Conservation (phyloP, 2,797 vertebrate species). For the Gymnoscopelus braueri region DNA sequence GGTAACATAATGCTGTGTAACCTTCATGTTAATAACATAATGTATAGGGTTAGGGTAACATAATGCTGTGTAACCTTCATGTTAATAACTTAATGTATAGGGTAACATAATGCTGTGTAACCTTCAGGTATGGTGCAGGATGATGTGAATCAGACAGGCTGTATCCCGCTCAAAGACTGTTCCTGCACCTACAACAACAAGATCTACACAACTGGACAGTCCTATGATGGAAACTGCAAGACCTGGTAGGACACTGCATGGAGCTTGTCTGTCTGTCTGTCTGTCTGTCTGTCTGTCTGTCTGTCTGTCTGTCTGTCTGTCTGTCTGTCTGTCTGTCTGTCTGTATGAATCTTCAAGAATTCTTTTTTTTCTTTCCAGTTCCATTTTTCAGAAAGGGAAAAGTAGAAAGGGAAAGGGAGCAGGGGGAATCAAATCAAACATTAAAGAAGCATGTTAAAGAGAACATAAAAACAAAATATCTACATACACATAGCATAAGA, state of each 20-base stretch:
- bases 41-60: not conserved
- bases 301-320: no score
- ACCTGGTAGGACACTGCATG: constrained; percentile 59
- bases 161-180: constrained; percentile 63
- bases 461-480: no score
- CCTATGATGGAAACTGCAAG: constrained; percentile 66
- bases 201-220: constrained; percentile 63
- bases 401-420: no score
- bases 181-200: constrained; percentile 70
- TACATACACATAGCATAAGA: no score
- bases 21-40: not conserved
- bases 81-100: no score
- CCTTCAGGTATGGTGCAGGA: constrained; percentile 71
- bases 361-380: no score
- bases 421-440: no score
- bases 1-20: no score
- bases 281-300: not conserved
- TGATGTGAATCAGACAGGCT: constrained; percentile 68
- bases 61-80: not conserved
- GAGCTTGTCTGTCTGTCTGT: not conserved
- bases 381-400: no score
- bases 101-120: not conserved
- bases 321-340: no score
- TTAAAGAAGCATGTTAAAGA: no score
- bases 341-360: no score